Conservation (phyloP, 2,797 vertebrate genomes). For the Chrysocyon brachyurus region DNA sequence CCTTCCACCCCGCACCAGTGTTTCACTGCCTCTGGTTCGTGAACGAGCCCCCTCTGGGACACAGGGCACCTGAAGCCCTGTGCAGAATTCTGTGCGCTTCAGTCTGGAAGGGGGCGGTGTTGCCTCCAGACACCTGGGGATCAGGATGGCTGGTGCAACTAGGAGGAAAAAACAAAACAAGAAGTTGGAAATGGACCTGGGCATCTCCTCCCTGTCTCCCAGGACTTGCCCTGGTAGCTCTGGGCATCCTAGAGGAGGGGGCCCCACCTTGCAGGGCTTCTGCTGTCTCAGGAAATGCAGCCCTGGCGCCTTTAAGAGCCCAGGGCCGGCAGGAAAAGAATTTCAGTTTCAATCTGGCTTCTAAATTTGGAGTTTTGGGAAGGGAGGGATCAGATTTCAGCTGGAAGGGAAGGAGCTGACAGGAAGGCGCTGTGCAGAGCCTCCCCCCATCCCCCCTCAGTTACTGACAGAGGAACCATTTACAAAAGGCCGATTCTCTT, state of each 20-base stretch:
- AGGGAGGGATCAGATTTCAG: slow-evolving; percentile 91
- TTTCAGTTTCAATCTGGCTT: slow-evolving; percentile 89
- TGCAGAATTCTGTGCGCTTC: not conserved
- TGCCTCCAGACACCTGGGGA: not conserved
- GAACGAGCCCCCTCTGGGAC: not conserved
- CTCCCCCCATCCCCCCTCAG: slow-evolving; percentile 86
- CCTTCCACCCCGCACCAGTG: not conserved
- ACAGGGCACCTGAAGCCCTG: not conserved
- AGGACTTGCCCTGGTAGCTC: not conserved
- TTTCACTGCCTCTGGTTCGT: not conserved
- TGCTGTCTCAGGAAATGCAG: slow-evolving; percentile 61
- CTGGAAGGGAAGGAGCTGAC: slow-evolving; percentile 92
- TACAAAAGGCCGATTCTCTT: slow-evolving; percentile 93
- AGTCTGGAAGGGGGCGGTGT: not conserved
- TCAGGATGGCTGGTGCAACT: not conserved
- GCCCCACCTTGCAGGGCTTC: not conserved
- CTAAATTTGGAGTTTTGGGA: slow-evolving; percentile 91
- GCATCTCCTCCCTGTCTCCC: not conserved
- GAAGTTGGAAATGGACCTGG: not conserved
- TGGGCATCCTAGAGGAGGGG: not conserved
- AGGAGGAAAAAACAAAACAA: not conserved
- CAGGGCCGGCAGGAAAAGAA: slow-evolving; percentile 86
- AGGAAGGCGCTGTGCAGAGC: slow-evolving; percentile 90
- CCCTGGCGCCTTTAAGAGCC: slow-evolving; percentile 82
- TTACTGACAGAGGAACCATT: slow-evolving; percentile 93